Evolutionary conservation across 2,888 invertebrate species (phyloP), one percentile per base, ranked within the genome.

Genomic region (Ectemnius lituratus): DNA sequence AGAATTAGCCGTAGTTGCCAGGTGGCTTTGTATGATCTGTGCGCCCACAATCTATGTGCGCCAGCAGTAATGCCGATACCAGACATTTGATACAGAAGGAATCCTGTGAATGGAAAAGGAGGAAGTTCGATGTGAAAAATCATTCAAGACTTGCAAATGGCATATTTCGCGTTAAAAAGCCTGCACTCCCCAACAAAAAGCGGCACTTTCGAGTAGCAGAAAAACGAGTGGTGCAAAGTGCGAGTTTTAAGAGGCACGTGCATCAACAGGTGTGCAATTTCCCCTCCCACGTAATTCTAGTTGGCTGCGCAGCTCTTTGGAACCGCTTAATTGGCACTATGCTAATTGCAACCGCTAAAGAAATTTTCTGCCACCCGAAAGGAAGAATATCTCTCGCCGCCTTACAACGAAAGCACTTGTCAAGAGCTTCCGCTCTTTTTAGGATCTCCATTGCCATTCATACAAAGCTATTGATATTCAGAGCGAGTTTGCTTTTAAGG

Each of bases 11-110:
- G 93, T 4, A 98, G 93, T 0, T 97, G 99, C 93, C 96, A 94
- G 91, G 95, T 97, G 6, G 99, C 99, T 92, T 98, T 98, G 93
- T 98, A 99, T 0, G 98, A 94, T 87, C 96, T 95, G 92, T 99
- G 99, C 0, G 98, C 94, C 98, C 99, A 99, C 45, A 98, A 93
- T 84, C 99, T 93, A 91, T 99, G 99, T 2, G 97, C 98, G 28
- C 99, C 99, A 20, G 98, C 99, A 16, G 99, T 99, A 79, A 99
- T 97, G 18, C 99, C 99, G 75, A 99, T 91, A 4, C 97, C 98
- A 8, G 96, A 95, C 78, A 94, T 90, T 70, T 95, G 92, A 91
- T 97, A 97, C 71, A 97, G 90, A 1, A 95, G 66, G 70, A 95
- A 91, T 13, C 96, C 98, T 96, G 92, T 13, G 93, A 91, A 23